A percentile compares a stretch with the other conserved stretches of the same genome.
Evolutionary conservation across 1,140 invertebrate species (phyloP).

Genomic region (Diachasmimorpha longicaudata): DNA sequence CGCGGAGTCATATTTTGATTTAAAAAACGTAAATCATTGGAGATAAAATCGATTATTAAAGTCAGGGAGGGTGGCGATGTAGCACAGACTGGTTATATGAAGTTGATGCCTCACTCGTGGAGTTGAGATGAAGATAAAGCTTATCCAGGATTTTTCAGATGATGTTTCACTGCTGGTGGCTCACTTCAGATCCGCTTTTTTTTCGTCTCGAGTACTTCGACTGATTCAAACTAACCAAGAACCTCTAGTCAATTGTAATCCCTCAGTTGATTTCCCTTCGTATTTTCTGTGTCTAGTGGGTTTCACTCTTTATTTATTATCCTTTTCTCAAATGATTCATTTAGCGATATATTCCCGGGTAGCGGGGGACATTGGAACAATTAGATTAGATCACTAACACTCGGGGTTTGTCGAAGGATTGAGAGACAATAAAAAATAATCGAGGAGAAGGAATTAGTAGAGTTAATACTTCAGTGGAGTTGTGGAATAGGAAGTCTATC

Average conservation of each 20-base stretch:
- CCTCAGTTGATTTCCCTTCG: no score
- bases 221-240: neutral
- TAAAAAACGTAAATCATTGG: neutral
- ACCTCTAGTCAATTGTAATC: neutral
- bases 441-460: neutral
- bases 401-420: slow-evolving; percentile 46
- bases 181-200: neutral
- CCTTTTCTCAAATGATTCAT: no score
- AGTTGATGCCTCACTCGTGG: slow-evolving; percentile 56
- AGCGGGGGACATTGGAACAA: slow-evolving; percentile 5
- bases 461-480: no score
- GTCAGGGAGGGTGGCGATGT: slow-evolving; percentile 56
- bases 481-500: no score
- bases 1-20: neutral
- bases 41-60: slow-evolving; percentile 14
- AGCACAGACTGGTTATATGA: slow-evolving; percentile 64
- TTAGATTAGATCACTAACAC: slow-evolving; percentile 13
- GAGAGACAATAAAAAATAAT: slow-evolving; percentile 34
- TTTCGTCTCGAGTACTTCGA: slow-evolving; percentile 20
- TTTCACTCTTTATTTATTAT: no score
- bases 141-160: slow-evolving; percentile 12
- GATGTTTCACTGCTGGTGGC: neutral
- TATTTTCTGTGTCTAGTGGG: no score
- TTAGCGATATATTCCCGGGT: no score
- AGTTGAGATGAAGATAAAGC: slow-evolving; percentile 20